A percentile compares a stretch with the other conserved stretches of the same genome.
Evolutionary conservation across 2,888 invertebrate genomes (phyloP).

Genomic region (Melinopterus prodromus): DNA sequence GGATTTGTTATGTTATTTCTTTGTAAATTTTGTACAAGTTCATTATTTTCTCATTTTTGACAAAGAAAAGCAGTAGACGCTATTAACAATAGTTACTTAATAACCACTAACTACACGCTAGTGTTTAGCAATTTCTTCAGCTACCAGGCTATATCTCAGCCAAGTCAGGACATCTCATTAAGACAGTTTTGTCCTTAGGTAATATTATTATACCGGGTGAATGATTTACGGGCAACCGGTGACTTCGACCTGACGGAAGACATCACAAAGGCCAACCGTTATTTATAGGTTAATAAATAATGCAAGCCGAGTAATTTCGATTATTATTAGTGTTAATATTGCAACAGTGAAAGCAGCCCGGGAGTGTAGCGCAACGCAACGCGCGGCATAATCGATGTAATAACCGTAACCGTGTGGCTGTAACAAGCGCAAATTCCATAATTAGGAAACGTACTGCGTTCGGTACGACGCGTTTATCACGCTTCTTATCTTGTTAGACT

Average conservation of each 20-base stretch:
- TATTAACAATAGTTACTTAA: background rate
- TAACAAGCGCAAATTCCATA: background rate
- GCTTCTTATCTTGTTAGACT: conserved; percentile 4
- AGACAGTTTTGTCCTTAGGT: background rate
- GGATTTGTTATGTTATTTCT: too few relatives aligned
- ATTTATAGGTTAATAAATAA: background rate
- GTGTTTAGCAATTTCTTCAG: background rate
- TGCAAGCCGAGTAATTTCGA: background rate
- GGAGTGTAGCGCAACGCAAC: background rate
- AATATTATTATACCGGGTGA: background rate
- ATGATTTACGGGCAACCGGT: background rate
- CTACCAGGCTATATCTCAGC: background rate
- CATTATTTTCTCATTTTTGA: too few relatives aligned
- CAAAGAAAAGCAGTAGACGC: too few relatives aligned
- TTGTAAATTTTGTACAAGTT: too few relatives aligned
- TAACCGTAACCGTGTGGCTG: background rate
- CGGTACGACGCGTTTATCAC: background rate
- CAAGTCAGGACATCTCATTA: background rate
- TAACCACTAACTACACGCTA: background rate
- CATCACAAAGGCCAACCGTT: background rate
- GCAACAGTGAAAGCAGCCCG: background rate
- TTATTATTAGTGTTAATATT: background rate
- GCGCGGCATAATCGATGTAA: background rate
- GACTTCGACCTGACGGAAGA: background rate
- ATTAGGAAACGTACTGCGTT: background rate